phyloP scores from a whole-genome alignment of 2,113 vertebrate genomes.

The Pedionomus torquatus region DNA sequence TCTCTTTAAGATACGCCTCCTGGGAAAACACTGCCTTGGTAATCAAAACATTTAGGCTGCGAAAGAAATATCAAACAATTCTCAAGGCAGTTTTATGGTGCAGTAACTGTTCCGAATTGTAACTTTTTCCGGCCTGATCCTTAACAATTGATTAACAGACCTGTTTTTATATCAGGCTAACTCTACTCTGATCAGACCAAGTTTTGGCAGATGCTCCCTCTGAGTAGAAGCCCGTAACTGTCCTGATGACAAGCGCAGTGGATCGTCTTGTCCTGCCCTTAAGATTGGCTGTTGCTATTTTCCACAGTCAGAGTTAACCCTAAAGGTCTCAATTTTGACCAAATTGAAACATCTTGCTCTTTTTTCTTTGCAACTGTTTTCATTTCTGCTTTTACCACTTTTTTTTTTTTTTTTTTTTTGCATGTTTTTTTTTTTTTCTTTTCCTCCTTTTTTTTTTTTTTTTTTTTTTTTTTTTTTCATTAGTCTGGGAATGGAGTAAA shows the following conservation, averaged over 20 bases:
- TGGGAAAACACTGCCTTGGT: slow-evolving; percentile 47
- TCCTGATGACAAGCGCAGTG: not conserved
- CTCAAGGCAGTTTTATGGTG: not conserved
- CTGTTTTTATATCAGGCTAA: not conserved
- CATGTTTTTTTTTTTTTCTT: too few species aligned
- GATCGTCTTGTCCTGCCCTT: not conserved
- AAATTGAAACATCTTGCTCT: not conserved
- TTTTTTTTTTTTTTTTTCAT: not conserved
- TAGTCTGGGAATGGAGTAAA: slow-evolving; percentile 19
- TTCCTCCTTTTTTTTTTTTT: too few species aligned
- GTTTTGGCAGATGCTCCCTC: not conserved
- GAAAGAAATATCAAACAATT: slow-evolving; percentile 20
- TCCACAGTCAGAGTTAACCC: not conserved
- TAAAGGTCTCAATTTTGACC: not conserved
- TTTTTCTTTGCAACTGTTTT: not conserved
- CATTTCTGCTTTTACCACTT: slow-evolving; percentile 19
- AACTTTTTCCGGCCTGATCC: not conserved
- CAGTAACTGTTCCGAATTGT: not conserved
- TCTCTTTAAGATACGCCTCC: slow-evolving; percentile 44
- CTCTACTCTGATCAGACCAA: not conserved
- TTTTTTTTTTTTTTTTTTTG: not conserved
- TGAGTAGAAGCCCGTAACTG: not conserved
- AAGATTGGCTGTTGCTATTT: not conserved
- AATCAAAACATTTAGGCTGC: slow-evolving; percentile 61
- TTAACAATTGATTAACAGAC: not conserved